Evolutionary conservation across 2,113 vertebrate species (phyloP).

Genomic region (Cnemophilus loriae): DNA sequence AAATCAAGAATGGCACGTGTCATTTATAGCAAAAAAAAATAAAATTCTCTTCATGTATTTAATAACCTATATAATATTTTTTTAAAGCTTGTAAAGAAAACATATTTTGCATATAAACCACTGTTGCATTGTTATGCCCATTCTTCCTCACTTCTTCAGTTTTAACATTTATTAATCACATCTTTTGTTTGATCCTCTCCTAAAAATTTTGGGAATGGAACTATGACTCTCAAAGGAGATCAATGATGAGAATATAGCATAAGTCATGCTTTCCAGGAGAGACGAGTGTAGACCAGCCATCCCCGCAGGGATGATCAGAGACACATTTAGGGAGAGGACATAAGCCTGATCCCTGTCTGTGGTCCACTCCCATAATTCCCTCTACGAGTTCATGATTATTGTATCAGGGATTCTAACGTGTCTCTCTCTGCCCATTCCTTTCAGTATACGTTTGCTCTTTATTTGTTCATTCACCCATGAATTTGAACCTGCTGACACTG

Average conservation of each 20-base stretch:
- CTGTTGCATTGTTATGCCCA: neutral
- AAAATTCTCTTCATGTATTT: neutral
- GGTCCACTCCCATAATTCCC: neutral
- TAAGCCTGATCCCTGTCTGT: neutral
- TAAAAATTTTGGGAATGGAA: neutral
- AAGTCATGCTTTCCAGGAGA: neutral
- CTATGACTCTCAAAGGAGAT: neutral
- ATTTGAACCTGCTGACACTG: neutral
- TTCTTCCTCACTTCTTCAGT: neutral
- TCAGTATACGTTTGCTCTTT: neutral
- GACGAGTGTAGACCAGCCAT: neutral
- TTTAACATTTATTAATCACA: neutral
- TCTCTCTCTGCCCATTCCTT: neutral
- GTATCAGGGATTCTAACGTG: neutral
- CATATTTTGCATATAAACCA: neutral
- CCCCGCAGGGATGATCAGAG: rapidly evolving
- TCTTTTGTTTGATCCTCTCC: neutral
- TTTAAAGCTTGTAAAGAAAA: neutral
- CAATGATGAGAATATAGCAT: rapidly evolving
- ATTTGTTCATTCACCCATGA: neutral
- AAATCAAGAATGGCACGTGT: neutral
- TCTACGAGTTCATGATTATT: neutral
- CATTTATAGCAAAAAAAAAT: neutral
- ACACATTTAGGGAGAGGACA: neutral
- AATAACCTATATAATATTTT: neutral